Base-by-base conservation (phyloP, 35 echinoderm and acorn worm genomes). In the Amphiura filiformis region DNA sequence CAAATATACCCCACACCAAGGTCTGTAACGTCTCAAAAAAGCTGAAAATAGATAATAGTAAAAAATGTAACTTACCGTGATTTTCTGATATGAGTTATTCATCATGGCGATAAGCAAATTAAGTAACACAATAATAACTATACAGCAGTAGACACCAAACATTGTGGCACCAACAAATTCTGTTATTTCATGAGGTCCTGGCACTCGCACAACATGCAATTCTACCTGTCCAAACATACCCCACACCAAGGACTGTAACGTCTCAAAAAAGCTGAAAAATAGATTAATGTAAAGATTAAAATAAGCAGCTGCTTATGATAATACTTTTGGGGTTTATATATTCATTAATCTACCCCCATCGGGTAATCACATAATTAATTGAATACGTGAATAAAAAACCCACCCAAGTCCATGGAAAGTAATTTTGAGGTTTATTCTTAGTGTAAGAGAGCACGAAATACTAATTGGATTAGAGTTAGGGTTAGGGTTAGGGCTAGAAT, bases 41-140 rank as follows among this genome's bases (percentile, higher is more conserved):
- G 39, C 96, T 99, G 88, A 1, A 65, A 49, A n/a, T n/a, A n/a
- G n/a, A n/a, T n/a, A n/a, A n/a, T n/a, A n/a, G n/a, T n/a, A n/a
- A n/a, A n/a, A n/a, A n/a, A n/a, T n/a, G n/a, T n/a, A n/a, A 77
- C 86, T 79, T 89, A 99, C 96, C 87, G 92, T 90, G 42, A 99
- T 99, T 75, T 99, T 94, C 70, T 99, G 96, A 38, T 95, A 99
- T 0, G 96, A 99, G 0, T 80, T 92, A 57, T 99, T 99, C 96
- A 99, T 99, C 96, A 99, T 99, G 12, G 96, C 96, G 32, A 99
- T 99, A 30, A 99, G 90, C 26, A 99, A 87, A 44, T 99, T 99
- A 23, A 99, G 80, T 31, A 99, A 80, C 33, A 99, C 93, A 34
- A 99, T 88, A 32, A 99, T 90, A 18, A 90, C 87, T 4, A 91